Evolutionary conservation across 2,113 vertebrate genomes (phyloP).

Genomic region (Amphiprion ocellaris): DNA sequence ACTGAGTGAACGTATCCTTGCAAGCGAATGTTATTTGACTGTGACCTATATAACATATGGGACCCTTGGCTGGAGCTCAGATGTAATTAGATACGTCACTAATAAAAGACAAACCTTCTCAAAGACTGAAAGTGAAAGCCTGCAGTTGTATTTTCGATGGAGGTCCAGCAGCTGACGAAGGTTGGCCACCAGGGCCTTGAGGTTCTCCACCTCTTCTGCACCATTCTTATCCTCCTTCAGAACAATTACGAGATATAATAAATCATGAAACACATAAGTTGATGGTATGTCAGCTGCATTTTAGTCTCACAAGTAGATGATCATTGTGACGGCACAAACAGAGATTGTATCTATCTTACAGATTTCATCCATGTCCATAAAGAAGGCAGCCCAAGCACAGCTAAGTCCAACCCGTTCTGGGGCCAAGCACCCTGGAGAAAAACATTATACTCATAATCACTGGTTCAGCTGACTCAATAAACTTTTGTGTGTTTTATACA

Average conservation of each 20-base stretch:
- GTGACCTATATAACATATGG: neutral
- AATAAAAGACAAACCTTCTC: conserved; percentile 88
- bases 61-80: neutral
- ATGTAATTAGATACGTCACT: neutral
- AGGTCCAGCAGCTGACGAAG: conserved; percentile 89
- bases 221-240: conserved; percentile 84
- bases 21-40: too few species aligned
- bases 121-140: conserved; percentile 90
- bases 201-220: conserved; percentile 86
- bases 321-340: neutral
- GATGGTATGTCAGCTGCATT: neutral
- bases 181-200: conserved; percentile 88
- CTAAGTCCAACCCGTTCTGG: conserved; percentile 93
- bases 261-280: neutral
- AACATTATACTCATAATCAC: neutral
- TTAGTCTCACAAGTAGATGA: neutral
- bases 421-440: conserved; percentile 91
- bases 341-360: conserved; percentile 78
- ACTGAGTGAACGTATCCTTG: too few species aligned
- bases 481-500: neutral
- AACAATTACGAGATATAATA: conserved; percentile 28
- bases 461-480: neutral
- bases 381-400: conserved; percentile 87
- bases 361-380: conserved; percentile 87
- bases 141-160: conserved; percentile 92